phyloP scores from a whole-genome alignment of 2,113 vertebrate species.

The Miniopterus natalensis region DNA sequence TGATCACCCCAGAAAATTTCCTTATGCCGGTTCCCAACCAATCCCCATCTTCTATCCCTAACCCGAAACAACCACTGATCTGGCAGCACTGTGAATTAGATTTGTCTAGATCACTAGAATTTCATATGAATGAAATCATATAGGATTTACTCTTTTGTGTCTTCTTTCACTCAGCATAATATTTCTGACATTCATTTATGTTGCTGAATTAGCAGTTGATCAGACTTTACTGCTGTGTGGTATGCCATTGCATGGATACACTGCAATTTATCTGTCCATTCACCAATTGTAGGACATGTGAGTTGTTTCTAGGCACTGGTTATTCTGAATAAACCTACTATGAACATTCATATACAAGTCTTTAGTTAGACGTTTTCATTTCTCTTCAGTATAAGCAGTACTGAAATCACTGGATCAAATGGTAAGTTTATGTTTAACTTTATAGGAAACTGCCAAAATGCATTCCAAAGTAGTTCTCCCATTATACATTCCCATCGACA shows the following conservation, averaged over 20 bases:
- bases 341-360: background rate
- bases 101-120: background rate
- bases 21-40: background rate
- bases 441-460: background rate
- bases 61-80: background rate
- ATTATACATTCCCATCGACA: background rate
- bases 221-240: constrained; percentile 18
- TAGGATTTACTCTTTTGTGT: background rate
- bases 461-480: background rate
- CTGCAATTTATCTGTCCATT: background rate
- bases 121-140: background rate
- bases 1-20: background rate
- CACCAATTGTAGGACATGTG: background rate
- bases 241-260: background rate
- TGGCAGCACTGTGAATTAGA: background rate
- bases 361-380: constrained; percentile 13
- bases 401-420: background rate
- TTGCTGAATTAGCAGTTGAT: background rate
- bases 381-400: background rate
- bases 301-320: background rate
- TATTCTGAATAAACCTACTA: constrained; percentile 10
- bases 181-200: background rate
- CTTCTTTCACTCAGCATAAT: background rate
- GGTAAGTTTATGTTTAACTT: background rate
- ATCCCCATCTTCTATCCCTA: background rate